A percentile compares a stretch with the other conserved stretches of the same genome.
These are phyloP conservation scores for Ichneumoninae sp. DNA, from an alignment of 2,888 invertebrate species.

Conservation along the genomic window DNA sequence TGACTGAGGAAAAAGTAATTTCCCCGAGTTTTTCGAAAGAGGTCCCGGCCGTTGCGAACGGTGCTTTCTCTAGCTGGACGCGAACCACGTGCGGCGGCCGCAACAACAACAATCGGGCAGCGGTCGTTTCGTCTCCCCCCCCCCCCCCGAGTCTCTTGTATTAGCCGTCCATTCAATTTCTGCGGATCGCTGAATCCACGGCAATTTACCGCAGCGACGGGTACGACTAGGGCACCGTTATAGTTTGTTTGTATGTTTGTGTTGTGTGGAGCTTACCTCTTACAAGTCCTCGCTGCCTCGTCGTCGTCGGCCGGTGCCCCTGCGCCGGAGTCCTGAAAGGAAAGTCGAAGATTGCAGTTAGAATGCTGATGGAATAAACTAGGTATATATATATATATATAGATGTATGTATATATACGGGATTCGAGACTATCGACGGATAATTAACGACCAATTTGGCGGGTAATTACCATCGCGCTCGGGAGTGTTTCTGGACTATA, in stretches of 20 bases:
- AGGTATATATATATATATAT: too few species aligned
- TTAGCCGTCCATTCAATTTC: constrained; percentile 28
- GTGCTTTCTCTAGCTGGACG: constrained; percentile 52
- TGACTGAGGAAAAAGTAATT: constrained; percentile 56
- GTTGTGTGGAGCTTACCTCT: constrained; percentile 83
- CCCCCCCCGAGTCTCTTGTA: neutral
- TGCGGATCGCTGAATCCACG: constrained; percentile 40
- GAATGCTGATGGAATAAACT: constrained; percentile 17
- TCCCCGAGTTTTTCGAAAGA: constrained; percentile 39
- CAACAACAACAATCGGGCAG: constrained; percentile 15
- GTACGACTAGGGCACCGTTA: neutral
- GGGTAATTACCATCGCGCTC: neutral
- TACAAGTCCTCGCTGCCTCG: constrained; percentile 85
- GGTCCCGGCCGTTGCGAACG: constrained; percentile 23
- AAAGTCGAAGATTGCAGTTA: constrained; percentile 63
- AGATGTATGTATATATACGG: neutral
- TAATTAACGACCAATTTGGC: constrained; percentile 38
- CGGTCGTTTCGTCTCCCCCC: neutral
- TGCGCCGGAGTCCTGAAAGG: constrained; percentile 86
- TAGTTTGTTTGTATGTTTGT: neutral
- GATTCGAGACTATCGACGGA: constrained; percentile 27
- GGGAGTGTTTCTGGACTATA: neutral
- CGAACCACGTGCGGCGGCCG: neutral
- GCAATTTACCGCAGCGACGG: constrained; percentile 8
- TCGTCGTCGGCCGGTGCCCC: constrained; percentile 86